phyloP scores from a whole-genome alignment of 2,797 vertebrate species.

The Astyanax mexicanus region DNA sequence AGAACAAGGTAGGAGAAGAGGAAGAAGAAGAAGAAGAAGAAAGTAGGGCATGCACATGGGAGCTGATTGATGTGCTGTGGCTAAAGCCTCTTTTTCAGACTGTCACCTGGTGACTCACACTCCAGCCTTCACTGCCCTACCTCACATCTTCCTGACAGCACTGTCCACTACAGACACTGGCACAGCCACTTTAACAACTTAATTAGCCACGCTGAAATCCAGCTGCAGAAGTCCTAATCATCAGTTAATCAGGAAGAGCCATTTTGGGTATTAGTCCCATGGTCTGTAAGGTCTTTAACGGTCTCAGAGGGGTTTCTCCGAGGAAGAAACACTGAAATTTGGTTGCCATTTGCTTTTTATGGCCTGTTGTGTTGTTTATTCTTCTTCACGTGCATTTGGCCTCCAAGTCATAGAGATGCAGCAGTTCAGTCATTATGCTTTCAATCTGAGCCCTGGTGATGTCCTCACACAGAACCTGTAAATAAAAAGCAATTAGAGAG shows the following conservation, averaged over 20 bases:
- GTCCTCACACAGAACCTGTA: constrained; percentile 85
- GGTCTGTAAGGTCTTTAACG: background rate
- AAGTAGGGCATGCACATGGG: constrained; percentile 55
- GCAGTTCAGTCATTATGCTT: constrained; percentile 85
- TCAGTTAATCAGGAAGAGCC: background rate
- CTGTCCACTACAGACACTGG: constrained; percentile 9
- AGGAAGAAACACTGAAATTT: background rate
- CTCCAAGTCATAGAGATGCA: constrained; percentile 88
- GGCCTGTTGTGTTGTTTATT: constrained; percentile 18
- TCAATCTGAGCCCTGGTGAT: constrained; percentile 81
- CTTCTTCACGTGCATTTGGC: constrained; percentile 82
- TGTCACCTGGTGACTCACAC: constrained; percentile 31
- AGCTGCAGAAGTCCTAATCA: constrained; percentile 22
- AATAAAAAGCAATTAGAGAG: constrained; percentile 19
- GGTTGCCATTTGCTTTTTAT: constrained; percentile 22
- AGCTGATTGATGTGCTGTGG: constrained; percentile 50
- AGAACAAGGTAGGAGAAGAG: constrained; percentile 43
- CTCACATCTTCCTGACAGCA: constrained; percentile 14
- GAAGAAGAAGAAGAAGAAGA: constrained; percentile 47
- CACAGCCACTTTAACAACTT: constrained; percentile 7
- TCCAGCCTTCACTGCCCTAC: constrained; percentile 24
- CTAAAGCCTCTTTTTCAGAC: constrained; percentile 39
- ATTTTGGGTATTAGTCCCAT: constrained; percentile 13
- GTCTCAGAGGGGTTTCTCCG: background rate
- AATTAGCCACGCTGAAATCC: constrained; percentile 30